These are phyloP conservation scores for Falco punctatus DNA, from an alignment of 2,113 vertebrate genomes.

Conservation along the genomic window DNA sequence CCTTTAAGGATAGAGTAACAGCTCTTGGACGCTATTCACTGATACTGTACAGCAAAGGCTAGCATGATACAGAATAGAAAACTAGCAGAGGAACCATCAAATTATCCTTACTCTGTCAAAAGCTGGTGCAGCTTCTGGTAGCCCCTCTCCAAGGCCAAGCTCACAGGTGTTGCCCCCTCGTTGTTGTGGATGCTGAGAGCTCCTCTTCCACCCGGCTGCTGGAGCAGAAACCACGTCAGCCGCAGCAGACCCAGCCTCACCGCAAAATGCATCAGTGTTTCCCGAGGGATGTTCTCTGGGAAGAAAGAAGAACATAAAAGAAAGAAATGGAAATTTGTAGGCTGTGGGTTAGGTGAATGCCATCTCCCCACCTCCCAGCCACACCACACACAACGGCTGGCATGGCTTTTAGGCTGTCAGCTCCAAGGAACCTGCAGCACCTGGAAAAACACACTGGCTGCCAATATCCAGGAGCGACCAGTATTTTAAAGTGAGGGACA, in stretches of 20 bases:
- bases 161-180: slow-evolving; percentile 86
- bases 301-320: neutral
- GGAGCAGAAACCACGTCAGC: slow-evolving; percentile 85
- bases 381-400: neutral
- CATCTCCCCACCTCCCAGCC: neutral
- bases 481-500: fast-evolving
- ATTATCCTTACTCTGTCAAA: slow-evolving; percentile 81
- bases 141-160: slow-evolving; percentile 84
- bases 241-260: slow-evolving; percentile 86
- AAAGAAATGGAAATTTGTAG: neutral
- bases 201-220: slow-evolving; percentile 85
- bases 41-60: neutral
- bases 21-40: neutral
- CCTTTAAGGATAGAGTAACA: neutral
- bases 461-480: neutral
- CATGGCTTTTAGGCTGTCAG: neutral
- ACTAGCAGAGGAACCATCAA: neutral
- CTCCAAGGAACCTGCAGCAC: neutral
- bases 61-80: neutral
- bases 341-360: neutral
- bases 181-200: slow-evolving; percentile 86
- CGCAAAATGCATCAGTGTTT: slow-evolving; percentile 94
- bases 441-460: neutral
- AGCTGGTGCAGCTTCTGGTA: slow-evolving; percentile 81
- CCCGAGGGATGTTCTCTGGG: slow-evolving; percentile 84